Evolutionary conservation across 2,888 invertebrate genomes (phyloP), one percentile per base, ranked within the genome.

Genomic region (Disparrhopalites patrizii): DNA sequence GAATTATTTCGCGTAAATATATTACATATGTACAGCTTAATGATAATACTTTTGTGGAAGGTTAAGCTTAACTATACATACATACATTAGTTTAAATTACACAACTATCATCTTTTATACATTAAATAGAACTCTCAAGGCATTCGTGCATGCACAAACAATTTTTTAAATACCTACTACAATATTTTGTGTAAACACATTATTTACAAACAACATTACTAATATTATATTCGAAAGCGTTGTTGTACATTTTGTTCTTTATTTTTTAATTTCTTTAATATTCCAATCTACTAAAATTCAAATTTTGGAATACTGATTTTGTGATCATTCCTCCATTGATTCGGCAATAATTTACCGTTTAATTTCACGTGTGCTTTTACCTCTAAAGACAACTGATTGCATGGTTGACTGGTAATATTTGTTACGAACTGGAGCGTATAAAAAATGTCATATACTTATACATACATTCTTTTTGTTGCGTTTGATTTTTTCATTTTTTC

Each of bases 381-480:
- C n/a, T n/a, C n/a, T n/a, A n/a, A n/a, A n/a, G n/a, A n/a, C n/a
- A 40, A 4, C 15, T 56, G 56, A 58, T 58, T 43, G 58, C 43
- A 58, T 40, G 20, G 60, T n/a, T 60, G 60, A 60, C 60, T 60
- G 60, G 30, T 40, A 43, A n/a, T 31, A 4, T 52, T 27, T 27
- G 31, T 20, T 36, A 20, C 8, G 38, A 38, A 23, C 8, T 43
- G 15, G 8, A 20, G 7, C n/a, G n/a, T 43, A 43, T 43, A 43
- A 10, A n/a, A 15, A 15, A 13, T 15, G n/a, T 4, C 3, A 3
- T 18, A 13, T 10, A 40, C 40, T 18, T 7, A 18, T 40, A 40
- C 40, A 13, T 40, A 13, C 3, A 13, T 40, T 3, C n/a, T n/a
- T n/a, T n/a, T n/a, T n/a, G n/a, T n/a, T n/a, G n/a, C 36, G 36